These are phyloP conservation scores for Trichogramma pretiosum DNA, from an alignment of 1,140 invertebrate genomes.

Conservation along the genomic window DNA sequence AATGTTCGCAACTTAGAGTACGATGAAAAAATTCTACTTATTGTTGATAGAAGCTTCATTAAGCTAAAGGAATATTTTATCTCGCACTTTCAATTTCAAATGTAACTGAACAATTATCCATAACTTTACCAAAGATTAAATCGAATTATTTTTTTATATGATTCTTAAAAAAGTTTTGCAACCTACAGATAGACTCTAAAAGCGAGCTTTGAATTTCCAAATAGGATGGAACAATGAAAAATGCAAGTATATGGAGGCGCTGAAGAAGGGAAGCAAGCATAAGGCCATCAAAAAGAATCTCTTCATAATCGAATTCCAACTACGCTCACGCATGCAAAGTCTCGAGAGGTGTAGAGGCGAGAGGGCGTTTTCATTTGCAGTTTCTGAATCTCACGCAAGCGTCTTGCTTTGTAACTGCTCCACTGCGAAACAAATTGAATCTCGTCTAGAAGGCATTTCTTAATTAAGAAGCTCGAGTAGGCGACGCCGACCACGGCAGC, in stretches of 20 bases:
- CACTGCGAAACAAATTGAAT: conserved; percentile 21
- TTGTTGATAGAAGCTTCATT: too few species aligned
- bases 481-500: too few species aligned
- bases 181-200: not conserved
- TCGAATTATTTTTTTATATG: not conserved
- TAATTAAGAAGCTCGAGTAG: conserved; percentile 23
- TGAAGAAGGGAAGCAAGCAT: not conserved
- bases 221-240: not conserved
- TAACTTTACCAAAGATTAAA: not conserved
- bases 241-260: not conserved
- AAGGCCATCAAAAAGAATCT: conserved; percentile 13
- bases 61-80: too few species aligned
- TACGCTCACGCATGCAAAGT: too few species aligned
- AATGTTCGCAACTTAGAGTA: too few species aligned
- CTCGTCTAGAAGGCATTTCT: conserved; percentile 25
- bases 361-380: conserved; percentile 13
- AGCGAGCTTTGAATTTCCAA: conserved; percentile 10
- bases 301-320: conserved; percentile 16
- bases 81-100: not conserved
- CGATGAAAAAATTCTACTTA: too few species aligned
- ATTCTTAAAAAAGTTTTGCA: not conserved
- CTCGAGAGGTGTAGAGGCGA: too few species aligned
- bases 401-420: not conserved
- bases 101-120: not conserved
- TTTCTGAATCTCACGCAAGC: not conserved